These are phyloP conservation scores for Anisognathus igniventris DNA, from an alignment of 2,797 vertebrate species.

Conservation along the genomic window DNA sequence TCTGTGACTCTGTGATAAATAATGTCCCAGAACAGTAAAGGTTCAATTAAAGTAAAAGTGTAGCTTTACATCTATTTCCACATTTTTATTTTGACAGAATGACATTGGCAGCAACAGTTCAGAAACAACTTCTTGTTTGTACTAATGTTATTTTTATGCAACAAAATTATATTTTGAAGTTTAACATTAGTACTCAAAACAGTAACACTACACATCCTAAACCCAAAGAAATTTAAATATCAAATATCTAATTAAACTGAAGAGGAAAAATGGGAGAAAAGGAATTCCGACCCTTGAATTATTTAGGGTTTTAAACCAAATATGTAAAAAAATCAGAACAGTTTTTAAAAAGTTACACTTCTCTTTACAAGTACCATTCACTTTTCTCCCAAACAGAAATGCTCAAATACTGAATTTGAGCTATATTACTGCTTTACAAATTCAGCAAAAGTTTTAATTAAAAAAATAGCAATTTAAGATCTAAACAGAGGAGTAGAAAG, in stretches of 20 bases:
- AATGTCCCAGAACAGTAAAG: not conserved
- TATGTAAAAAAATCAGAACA: accelerated
- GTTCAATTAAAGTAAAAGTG: accelerated
- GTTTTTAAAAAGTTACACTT: not conserved
- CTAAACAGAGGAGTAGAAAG: not conserved
- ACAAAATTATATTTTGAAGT: not conserved
- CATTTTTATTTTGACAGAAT: not conserved
- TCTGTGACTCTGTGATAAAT: not conserved
- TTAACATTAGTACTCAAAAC: not conserved
- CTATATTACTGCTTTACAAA: not conserved
- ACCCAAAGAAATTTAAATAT: not conserved
- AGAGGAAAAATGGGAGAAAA: not conserved
- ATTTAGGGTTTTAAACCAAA: not conserved
- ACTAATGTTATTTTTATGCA: not conserved
- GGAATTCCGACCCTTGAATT: not conserved
- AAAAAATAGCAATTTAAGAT: not conserved
- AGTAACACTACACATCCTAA: not conserved
- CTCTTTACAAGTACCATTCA: not conserved
- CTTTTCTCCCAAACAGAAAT: not conserved
- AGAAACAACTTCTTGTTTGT: not conserved
- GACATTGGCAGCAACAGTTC: not conserved
- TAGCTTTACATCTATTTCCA: not conserved
- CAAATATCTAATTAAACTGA: not conserved
- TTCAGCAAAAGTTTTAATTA: not conserved
- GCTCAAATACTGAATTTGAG: not conserved